phyloP scores from a whole-genome alignment of 2,888 invertebrate species.

The Phalera bucephala region DNA sequence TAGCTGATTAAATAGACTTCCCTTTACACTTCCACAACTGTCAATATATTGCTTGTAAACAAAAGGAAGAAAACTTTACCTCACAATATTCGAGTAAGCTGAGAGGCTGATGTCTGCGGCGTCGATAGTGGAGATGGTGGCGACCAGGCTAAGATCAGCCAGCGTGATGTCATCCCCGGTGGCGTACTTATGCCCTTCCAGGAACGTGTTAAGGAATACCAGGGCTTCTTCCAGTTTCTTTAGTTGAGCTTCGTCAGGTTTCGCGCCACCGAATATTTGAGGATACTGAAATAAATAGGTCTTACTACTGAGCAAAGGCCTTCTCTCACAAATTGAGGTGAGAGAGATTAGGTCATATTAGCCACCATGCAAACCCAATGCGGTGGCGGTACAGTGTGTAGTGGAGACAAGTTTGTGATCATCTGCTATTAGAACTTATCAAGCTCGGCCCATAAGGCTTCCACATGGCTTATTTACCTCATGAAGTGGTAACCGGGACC shows the following conservation, averaged over 20 bases:
- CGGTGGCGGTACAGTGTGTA: neutral
- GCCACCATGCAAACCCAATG: neutral
- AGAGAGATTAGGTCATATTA: too few relatives aligned
- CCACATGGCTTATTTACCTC: too few relatives aligned
- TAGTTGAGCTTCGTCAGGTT: slow-evolving; percentile 81
- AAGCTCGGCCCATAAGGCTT: too few relatives aligned
- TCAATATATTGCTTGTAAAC: too few relatives aligned
- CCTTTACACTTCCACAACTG: too few relatives aligned
- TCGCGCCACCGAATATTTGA: slow-evolving; percentile 76
- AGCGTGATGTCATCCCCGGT: slow-evolving; percentile 87
- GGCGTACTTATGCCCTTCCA: slow-evolving; percentile 84
- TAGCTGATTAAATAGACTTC: too few relatives aligned
- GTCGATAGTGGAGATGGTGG: slow-evolving; percentile 86
- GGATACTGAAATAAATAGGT: slow-evolving; percentile 68
- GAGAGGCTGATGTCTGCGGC: slow-evolving; percentile 83
- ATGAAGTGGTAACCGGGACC: too few relatives aligned
- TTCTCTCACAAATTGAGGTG: too few relatives aligned
- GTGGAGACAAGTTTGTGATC: too few relatives aligned
- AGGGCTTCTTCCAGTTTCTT: slow-evolving; percentile 86
- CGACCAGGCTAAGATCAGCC: slow-evolving; percentile 87
- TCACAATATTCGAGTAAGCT: slow-evolving; percentile 68
- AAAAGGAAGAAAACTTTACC: too few relatives aligned
- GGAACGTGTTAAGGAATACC: slow-evolving; percentile 85
- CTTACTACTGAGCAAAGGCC: too few relatives aligned
- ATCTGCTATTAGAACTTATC: too few relatives aligned